These are phyloP conservation scores for Crotalus adamanteus DNA, from an alignment of 2,797 vertebrate genomes.

Conservation along the genomic window DNA sequence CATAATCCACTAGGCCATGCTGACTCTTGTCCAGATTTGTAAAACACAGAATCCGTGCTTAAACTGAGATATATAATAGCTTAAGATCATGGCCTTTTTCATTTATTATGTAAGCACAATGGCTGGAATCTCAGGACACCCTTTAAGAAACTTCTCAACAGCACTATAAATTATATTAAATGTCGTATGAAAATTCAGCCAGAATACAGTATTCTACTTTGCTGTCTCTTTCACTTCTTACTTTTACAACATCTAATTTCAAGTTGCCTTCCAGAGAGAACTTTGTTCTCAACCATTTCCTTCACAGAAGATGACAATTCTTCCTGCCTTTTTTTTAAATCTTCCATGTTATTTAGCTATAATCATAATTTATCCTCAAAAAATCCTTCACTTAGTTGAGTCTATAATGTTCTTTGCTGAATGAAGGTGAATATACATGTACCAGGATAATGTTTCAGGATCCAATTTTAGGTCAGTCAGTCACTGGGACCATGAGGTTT, in stretches of 20 bases:
- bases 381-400: not conserved
- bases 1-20: not conserved
- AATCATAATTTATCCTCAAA: slow-evolving; percentile 7
- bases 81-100: not conserved
- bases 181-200: not conserved
- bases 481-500: no score
- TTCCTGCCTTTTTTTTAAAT: not conserved
- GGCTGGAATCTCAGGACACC: not conserved
- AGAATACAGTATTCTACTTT: not conserved
- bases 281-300: not conserved
- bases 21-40: not conserved
- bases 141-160: not conserved
- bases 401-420: not conserved
- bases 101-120: not conserved
- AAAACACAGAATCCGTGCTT: not conserved
- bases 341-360: not conserved
- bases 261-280: not conserved
- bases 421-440: no score
- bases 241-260: not conserved
- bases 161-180: not conserved
- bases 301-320: not conserved
- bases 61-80: not conserved
- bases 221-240: not conserved
- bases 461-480: no score
- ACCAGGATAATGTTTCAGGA: no score